Base-by-base conservation (phyloP, 1,140 invertebrate species). In the Calephelis virginiensis region DNA sequence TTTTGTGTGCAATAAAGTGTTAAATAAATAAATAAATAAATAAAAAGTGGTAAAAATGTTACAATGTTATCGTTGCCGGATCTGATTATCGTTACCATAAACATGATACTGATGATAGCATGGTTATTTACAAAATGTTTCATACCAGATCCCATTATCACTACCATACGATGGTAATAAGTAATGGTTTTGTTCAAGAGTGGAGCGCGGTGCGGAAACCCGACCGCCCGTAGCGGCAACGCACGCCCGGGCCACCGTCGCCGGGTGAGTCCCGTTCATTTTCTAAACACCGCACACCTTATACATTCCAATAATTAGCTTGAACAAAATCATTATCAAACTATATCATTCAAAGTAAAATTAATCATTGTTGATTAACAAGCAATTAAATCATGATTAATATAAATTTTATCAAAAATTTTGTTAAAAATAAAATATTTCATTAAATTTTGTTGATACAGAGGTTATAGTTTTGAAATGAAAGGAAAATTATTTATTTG, bases 171-270 rank as follows among this genome's bases (percentile, higher is more conserved):
- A 49, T 13, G 49, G 61, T 78, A 68, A 77, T 70, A 81, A 73
- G 69, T 79, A 76, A 77, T 83, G 78, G 80, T 89, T 89, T 89
- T 89, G 86, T 89, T 89, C 81, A 89, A 89, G 86, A 89, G 76
- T 78, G 83, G 80, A 81, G 86, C 75, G 84, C 76, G 76, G 82
- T 59, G 82, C 75, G 46, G 74, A 61, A 61, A 13, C 37, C 69
- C 72, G 82, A 74, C 66, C 78, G 77, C 66, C 81, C 77, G 73
- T 85, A 86, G 84, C 84, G 75, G 64, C 72, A 66, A 56, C 64
- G 71, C 67, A 66, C 67, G 75, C 65, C 75, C 73, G 74, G 79
- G 69, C 82, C 79, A 71, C 76, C 75, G 67, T 68, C 73, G 70
- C 68, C 76, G 76, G 85, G 86, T 89, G 86, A 89, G 86, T 89